These are phyloP conservation scores for Scytalopus superciliaris DNA, from an alignment of 2,113 vertebrate species.

Conservation along the genomic window DNA sequence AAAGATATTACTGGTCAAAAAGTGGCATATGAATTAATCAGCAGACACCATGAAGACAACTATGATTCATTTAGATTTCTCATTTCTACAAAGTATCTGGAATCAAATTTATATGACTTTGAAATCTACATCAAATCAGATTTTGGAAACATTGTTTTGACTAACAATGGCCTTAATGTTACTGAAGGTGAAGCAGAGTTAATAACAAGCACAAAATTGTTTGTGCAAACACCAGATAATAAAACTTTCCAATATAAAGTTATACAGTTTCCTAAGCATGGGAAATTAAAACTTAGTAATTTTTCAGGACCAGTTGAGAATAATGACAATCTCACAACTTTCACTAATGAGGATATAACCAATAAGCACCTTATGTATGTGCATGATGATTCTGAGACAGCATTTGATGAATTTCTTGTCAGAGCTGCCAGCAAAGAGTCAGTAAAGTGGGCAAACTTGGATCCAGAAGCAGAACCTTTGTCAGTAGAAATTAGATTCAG, in stretches of 20 bases:
- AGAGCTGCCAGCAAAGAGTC: slow-evolving; percentile 69
- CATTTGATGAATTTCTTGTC: slow-evolving; percentile 79
- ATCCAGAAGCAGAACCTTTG: slow-evolving; percentile 51
- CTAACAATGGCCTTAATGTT: slow-evolving; percentile 80
- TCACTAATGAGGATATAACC: slow-evolving; percentile 82
- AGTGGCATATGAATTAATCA: slow-evolving; percentile 80
- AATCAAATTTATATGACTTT: slow-evolving; percentile 81
- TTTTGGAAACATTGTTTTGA: slow-evolving; percentile 78
- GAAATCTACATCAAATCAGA: slow-evolving; percentile 83
- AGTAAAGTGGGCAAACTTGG: background rate
- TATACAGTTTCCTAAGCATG: slow-evolving; percentile 78
- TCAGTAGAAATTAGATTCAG: slow-evolving; percentile 78
- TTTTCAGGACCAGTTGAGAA: slow-evolving; percentile 76
- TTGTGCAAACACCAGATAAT: slow-evolving; percentile 80
- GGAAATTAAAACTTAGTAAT: slow-evolving; percentile 79
- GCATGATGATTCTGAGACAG: slow-evolving; percentile 88
- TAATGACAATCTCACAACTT: slow-evolving; percentile 75
- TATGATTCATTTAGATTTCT: slow-evolving; percentile 83
- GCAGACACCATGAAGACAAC: slow-evolving; percentile 72
- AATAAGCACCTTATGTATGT: slow-evolving; percentile 82
- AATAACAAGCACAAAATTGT: slow-evolving; percentile 82
- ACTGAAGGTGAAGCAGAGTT: slow-evolving; percentile 86
- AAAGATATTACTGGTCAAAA: slow-evolving; percentile 75
- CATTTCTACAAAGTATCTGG: slow-evolving; percentile 81
- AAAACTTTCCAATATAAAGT: slow-evolving; percentile 82